These are phyloP conservation scores for Conus canariensis DNA, from an alignment of 2,888 invertebrate genomes.

Conservation along the genomic window DNA sequence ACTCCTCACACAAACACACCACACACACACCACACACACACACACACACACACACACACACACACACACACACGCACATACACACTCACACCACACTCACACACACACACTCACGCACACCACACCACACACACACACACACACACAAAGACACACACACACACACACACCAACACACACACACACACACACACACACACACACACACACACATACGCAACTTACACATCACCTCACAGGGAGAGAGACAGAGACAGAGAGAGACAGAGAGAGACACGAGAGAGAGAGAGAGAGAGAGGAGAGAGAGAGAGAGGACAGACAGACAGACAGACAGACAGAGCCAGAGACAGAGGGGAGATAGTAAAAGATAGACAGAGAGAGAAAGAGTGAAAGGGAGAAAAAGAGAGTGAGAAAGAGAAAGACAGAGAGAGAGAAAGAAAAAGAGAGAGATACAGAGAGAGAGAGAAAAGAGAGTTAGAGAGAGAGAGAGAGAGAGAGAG, in stretches of 20 bases:
- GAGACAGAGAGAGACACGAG: background rate
- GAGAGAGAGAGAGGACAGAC: background rate
- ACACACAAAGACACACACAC: too few relatives aligned
- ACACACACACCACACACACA: background rate
- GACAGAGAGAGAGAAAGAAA: too few relatives aligned
- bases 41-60: background rate
- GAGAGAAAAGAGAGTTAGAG: too few relatives aligned
- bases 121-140: too few relatives aligned
- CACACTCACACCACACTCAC: background rate
- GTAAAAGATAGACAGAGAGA: background rate
- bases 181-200: too few relatives aligned
- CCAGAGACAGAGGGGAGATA: background rate
- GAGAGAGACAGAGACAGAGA: background rate
- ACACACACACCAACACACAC: too few relatives aligned
- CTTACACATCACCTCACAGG: too few relatives aligned
- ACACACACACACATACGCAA: too few relatives aligned
- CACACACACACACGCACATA: background rate
- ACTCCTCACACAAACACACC: background rate
- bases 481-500: too few relatives aligned
- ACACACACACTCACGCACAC: too few relatives aligned
- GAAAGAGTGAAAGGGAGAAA: background rate
- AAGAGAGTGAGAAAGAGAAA: too few relatives aligned
- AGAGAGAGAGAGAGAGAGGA: slow-evolving; percentile 32
- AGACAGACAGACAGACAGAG: background rate
- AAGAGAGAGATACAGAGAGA: background rate